Conservation (phyloP, 2,888 invertebrate species). For the Isoperla grammatica region DNA sequence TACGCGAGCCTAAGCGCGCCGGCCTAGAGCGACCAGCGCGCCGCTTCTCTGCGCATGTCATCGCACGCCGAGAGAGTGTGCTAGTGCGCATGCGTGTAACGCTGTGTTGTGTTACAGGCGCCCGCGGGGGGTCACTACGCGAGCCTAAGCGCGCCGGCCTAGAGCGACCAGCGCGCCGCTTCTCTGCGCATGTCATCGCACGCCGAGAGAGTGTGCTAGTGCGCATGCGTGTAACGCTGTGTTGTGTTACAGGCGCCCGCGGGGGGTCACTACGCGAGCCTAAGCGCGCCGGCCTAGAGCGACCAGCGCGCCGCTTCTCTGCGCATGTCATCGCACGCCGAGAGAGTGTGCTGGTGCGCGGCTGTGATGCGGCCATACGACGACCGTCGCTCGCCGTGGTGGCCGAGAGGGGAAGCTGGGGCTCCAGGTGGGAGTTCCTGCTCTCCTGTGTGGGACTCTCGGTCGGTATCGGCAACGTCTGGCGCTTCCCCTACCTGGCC, state of each 20-base stretch:
- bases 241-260: conserved; percentile 18
- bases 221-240: too few relatives aligned
- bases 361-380: conserved; percentile 38
- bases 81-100: too few relatives aligned
- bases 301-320: conserved; percentile 34
- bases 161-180: too few relatives aligned
- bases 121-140: too few relatives aligned
- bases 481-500: conserved; percentile 82
- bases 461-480: conserved; percentile 79
- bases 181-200: too few relatives aligned
- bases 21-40: too few relatives aligned
- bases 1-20: too few relatives aligned
- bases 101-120: too few relatives aligned
- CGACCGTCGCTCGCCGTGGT: conserved; percentile 38
- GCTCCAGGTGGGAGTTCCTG: conserved; percentile 58
- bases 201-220: too few relatives aligned
- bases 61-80: too few relatives aligned
- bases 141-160: too few relatives aligned
- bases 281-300: conserved; percentile 29
- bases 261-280: conserved; percentile 35
- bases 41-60: too few relatives aligned
- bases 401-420: conserved; percentile 43
- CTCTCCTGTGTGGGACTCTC: conserved; percentile 78
- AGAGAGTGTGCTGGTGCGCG: conserved; percentile 36
- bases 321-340: conserved; percentile 37